A percentile compares a stretch with the other conserved stretches of the same genome.
Conservation (phyloP, 2,113 vertebrate species). For the Silurus meridionalis region DNA sequence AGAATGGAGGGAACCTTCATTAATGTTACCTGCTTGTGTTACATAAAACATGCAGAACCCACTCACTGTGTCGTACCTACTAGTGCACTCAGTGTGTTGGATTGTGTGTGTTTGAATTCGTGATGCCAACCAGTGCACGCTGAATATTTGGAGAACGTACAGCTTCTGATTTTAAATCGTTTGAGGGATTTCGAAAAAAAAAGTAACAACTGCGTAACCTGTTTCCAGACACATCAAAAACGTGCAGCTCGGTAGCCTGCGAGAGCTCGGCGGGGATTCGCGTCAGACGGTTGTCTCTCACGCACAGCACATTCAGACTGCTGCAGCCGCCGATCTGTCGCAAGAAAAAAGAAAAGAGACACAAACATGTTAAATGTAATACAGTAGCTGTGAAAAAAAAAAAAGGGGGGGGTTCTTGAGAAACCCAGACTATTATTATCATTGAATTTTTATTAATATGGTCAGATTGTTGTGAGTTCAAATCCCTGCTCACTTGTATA, state of each 20-base stretch:
- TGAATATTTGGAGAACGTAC: neutral
- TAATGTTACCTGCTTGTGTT: neutral
- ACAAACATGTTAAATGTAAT: neutral
- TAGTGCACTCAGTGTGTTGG: neutral
- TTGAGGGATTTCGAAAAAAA: neutral
- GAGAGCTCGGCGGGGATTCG: conserved; percentile 91
- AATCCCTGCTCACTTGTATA: too few species aligned
- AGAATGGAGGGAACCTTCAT: neutral
- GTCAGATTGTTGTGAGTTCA: too few species aligned
- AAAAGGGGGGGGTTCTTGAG: too few species aligned
- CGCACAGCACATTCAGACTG: conserved; percentile 90
- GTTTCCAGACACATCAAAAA: conserved; percentile 94
- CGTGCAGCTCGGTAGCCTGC: conserved; percentile 90
- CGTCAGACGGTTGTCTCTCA: conserved; percentile 89
- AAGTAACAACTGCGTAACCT: conserved; percentile 69
- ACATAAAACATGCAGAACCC: neutral
- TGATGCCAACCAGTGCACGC: neutral
- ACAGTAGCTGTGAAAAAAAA: neutral
- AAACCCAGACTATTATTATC: neutral
- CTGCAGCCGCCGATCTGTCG: conserved; percentile 90
- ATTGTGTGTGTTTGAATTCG: neutral
- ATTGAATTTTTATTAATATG: too few species aligned
- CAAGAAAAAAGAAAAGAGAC: neutral
- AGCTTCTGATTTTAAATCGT: neutral
- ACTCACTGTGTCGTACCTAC: neutral